A percentile compares a stretch with the other conserved stretches of the same genome.
phyloP scores from a whole-genome alignment of 2,888 invertebrate genomes.

The Nemapogon koenigi region DNA sequence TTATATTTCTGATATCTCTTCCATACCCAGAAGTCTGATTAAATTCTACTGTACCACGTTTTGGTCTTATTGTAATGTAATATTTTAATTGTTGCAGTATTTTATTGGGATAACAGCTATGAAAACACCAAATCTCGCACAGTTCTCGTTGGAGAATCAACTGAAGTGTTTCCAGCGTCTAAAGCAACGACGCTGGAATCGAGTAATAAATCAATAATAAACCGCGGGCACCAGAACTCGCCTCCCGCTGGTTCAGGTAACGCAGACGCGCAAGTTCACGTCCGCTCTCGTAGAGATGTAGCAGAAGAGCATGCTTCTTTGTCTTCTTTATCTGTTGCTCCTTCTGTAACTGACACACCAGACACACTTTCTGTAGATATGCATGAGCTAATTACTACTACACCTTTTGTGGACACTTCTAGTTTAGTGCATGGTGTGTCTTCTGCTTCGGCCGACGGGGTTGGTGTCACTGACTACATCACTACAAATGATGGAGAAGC shows the following conservation, averaged over 20 bases:
- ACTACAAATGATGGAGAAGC: slow-evolving; percentile 28
- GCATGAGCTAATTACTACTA: slow-evolving; percentile 55
- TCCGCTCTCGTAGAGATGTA: slow-evolving; percentile 75
- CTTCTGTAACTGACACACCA: slow-evolving; percentile 42
- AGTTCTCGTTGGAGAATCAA: slow-evolving; percentile 81
- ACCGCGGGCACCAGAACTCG: slow-evolving; percentile 68
- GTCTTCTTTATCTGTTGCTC: slow-evolving; percentile 31
- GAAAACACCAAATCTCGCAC: slow-evolving; percentile 84
- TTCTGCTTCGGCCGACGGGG: slow-evolving; percentile 20
- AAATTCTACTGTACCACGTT: no score
- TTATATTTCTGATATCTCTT: no score
- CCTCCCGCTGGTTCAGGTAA: slow-evolving; percentile 62
- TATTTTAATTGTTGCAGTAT: slow-evolving; percentile 61
- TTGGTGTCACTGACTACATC: slow-evolving; percentile 20
- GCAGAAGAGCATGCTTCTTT: slow-evolving; percentile 63
- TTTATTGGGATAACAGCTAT: slow-evolving; percentile 85
- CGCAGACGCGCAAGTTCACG: slow-evolving; percentile 40
- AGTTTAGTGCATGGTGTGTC: slow-evolving; percentile 58
- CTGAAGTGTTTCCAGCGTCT: slow-evolving; percentile 71
- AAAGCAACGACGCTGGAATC: slow-evolving; percentile 74
- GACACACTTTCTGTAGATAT: slow-evolving; percentile 41
- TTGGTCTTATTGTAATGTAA: not conserved
- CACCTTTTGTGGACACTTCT: slow-evolving; percentile 43
- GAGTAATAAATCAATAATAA: slow-evolving; percentile 73
- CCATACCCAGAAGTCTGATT: no score